These are phyloP conservation scores for Tridacna gigas DNA, from an alignment of 2,888 invertebrate genomes.

Conservation along the genomic window DNA sequence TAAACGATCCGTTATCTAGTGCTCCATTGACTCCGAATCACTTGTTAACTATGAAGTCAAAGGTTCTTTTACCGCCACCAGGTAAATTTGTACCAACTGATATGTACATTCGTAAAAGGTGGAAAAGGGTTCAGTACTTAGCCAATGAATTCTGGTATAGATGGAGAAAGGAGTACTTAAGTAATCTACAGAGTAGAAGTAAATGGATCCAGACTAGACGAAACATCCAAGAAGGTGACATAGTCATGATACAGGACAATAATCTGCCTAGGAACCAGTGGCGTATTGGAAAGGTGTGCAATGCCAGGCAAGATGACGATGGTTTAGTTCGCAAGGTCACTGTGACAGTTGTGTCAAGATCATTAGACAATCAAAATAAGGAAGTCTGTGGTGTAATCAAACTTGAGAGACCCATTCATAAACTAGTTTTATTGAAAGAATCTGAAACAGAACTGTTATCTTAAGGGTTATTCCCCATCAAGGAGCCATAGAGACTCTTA, in stretches of 20 bases:
- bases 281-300: slow-evolving; percentile 31
- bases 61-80: slow-evolving; percentile 24
- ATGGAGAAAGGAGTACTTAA: slow-evolving; percentile 40
- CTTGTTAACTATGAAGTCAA: slow-evolving; percentile 59
- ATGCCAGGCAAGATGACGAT: slow-evolving; percentile 17
- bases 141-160: slow-evolving; percentile 5
- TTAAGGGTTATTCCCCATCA: background rate
- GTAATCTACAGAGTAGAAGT: slow-evolving; percentile 25
- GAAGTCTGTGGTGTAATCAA: background rate
- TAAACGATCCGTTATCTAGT: slow-evolving; percentile 50
- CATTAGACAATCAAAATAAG: slow-evolving; percentile 1
- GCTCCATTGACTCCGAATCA: slow-evolving; percentile 65
- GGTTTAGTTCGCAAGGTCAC: slow-evolving; percentile 54
- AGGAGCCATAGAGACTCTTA: background rate
- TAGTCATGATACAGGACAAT: slow-evolving; percentile 54
- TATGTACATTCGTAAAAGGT: slow-evolving; percentile 36
- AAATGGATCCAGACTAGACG: slow-evolving; percentile 23
- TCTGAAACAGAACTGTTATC: background rate
- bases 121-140: slow-evolving; percentile 1
- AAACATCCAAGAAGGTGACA: slow-evolving; percentile 41
- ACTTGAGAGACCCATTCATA: slow-evolving; percentile 50
- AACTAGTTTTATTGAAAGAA: slow-evolving; percentile 46
- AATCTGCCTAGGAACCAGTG: slow-evolving; percentile 37
- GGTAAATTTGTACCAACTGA: slow-evolving; percentile 19
- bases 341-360: slow-evolving; percentile 26